Evolutionary conservation across 2,888 invertebrate species (phyloP), one percentile per base, ranked within the genome.

Genomic region (Coleophora flavipennella): DNA sequence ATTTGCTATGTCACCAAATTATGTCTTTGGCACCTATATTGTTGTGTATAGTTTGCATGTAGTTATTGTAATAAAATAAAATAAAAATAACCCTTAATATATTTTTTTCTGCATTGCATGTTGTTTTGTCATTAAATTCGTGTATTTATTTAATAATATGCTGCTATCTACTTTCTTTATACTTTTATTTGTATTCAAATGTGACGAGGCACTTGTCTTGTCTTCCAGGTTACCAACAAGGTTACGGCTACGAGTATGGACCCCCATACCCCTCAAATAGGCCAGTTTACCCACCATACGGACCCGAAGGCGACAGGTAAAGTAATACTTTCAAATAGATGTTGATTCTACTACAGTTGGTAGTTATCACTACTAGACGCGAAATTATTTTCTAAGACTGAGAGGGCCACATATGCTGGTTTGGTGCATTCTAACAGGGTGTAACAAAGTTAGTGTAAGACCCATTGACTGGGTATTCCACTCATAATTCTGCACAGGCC

Each of bases 211-310:
- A 20, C 20, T 3, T 20, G 20, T 9, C 37, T 29, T 34, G 13
- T 45, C 35, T 80, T 81, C 53, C 87, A 75, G 88, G 88, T 61
- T 89, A 89, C 79, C 89, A 89, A 61, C 88, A 88, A 64, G 88
- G 86, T 51, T 87, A 87, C 64, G 91, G 90, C 59, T 89, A 88
- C 54, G 90, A 90, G 74, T 91, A 90, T 62, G 88, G 89, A 59
- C 85, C 89, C 53, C 86, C 89, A 50, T 90, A 89, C 67, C 90
- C 90, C 55, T 87, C 90, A 48, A 91, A 91, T 74, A 90, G 92
- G 85, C 92, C 91, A 61, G 91, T 92, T 59, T 92, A 92, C 66
- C 92, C 92, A 59, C 91, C 92, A 55, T 91, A 92, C 60, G 91
- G 91, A 48, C 88, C 91, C 38, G 86, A 87, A 42, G 90, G 89